Conservation (phyloP, 1,140 invertebrate species). For the Drusus annulatus region DNA sequence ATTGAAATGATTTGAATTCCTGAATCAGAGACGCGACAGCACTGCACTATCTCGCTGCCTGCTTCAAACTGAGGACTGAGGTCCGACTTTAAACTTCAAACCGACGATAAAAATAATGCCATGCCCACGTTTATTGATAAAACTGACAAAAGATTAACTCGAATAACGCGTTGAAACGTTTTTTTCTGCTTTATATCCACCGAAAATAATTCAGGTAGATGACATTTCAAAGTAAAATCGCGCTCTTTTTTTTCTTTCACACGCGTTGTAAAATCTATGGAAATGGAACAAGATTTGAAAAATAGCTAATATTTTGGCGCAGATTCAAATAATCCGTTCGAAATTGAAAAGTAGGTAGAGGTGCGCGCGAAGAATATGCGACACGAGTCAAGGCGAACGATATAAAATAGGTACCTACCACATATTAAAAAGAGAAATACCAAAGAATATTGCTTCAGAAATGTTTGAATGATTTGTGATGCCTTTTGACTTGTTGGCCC, state of each 20-base stretch:
- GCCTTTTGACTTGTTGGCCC: too few species aligned
- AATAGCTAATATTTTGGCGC: slow-evolving; percentile 13
- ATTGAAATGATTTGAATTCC: background rate
- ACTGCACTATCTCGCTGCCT: background rate
- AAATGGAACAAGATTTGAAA: slow-evolving; percentile 10
- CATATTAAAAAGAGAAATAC: too few species aligned
- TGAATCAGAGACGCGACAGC: background rate
- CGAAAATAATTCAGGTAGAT: background rate
- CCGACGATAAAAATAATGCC: background rate
- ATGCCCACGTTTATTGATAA: slow-evolving; percentile 30
- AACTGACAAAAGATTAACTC: slow-evolving; percentile 23
- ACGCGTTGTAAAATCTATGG: slow-evolving; percentile 10
- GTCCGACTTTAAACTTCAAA: too few species aligned
- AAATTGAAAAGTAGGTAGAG: too few species aligned
- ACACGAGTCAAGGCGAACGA: too few species aligned
- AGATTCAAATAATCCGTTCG: slow-evolving; percentile 9
- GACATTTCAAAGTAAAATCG: background rate
- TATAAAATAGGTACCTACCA: too few species aligned
- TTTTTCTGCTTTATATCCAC: background rate
- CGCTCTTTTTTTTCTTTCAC: slow-evolving; percentile 23
- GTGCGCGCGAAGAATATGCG: too few species aligned
- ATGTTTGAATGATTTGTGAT: too few species aligned
- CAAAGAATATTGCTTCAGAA: too few species aligned
- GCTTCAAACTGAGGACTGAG: background rate
- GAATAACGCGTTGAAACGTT: background rate